Evolutionary conservation across 2,113 vertebrate genomes (phyloP).

Genomic region (Morone chrysops): DNA sequence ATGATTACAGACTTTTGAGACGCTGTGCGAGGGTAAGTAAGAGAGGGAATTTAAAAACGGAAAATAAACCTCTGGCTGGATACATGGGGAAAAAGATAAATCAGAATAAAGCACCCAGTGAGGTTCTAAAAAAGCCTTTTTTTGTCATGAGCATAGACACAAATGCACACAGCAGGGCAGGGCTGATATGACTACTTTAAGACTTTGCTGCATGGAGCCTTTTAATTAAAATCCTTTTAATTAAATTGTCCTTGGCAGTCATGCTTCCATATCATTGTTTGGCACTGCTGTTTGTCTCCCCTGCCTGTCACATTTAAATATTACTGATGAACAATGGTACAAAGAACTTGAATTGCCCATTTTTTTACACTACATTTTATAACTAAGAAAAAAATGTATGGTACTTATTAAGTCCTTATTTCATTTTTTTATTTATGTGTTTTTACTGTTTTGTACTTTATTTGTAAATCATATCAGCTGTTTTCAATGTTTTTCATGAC

Average conservation of each 20-base stretch:
- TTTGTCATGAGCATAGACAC: conserved; percentile 41
- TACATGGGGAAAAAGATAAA: conserved; percentile 35
- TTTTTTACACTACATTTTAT: conserved; percentile 16
- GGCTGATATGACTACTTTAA: conserved; percentile 69
- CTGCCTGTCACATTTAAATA: conserved; percentile 62
- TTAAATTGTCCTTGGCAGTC: conserved; percentile 70
- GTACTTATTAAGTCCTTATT: not conserved
- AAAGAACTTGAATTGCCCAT: conserved; percentile 21
- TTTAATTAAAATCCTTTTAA: conserved; percentile 78
- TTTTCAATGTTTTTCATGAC: not conserved
- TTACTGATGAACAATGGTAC: conserved; percentile 43
- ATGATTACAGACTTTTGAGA: conserved; percentile 17
- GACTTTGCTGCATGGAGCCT: conserved; percentile 59
- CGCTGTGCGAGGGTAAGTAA: not conserved
- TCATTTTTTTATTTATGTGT: not conserved
- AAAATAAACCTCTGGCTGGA: conserved; percentile 28
- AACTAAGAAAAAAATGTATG: too few relatives aligned
- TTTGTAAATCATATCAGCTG: not conserved
- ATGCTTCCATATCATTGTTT: conserved; percentile 67
- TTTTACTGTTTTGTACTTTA: not conserved
- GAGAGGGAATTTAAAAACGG: not conserved
- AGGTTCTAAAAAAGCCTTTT: conserved; percentile 51
- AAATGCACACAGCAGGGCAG: conserved; percentile 65
- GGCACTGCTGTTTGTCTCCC: conserved; percentile 58
- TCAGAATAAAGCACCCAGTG: conserved; percentile 43